Base-by-base conservation (phyloP, 2,797 vertebrate genomes). In the Apogon talboti region DNA sequence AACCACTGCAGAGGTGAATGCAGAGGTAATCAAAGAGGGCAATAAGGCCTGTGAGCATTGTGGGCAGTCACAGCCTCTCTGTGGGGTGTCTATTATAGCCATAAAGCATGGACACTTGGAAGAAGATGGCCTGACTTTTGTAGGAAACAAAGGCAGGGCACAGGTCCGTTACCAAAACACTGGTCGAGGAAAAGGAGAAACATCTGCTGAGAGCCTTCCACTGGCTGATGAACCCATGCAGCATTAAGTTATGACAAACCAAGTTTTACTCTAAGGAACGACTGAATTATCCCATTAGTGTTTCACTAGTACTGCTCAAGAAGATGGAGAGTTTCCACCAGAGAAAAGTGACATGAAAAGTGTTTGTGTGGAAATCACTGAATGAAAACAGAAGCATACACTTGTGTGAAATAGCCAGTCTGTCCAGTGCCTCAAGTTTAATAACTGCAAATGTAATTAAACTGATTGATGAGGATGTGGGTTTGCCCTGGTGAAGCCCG, bases 101-200 rank as follows among this genome's bases (percentile, higher is more conserved):
- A 76, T 85, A 87, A 90, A 85, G 30, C 71, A 47, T 24, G 11
- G 45, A 47, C 45, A 74, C 64, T 73, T 58, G 51, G 11, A 82
- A 65, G 59, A 69, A 66, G 49, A 49, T 56, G 66, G 66, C 42
- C 46, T 48, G 57, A 46, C 74, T 67, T 75, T 81, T 74, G 62
- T 73, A 18, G 3, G 0, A 44, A 14, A 80, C 52, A 81, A 83
- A 82, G 74, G 63, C 30, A 18, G 62, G 58, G 44, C 53, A 45
- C 44, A 38, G 57, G 71, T 73, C 37, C 48, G 77, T 72, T 10
- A 45, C 30, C 11, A 50, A 38, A 62, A 33, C 4, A 41, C 38
- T 35, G 33, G 37, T 6, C 1, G 50, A 53, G 28, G 14, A 43
- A 48, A 38, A 15, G 37, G 24, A 12, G 37, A 33, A 1, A 59